Evolutionary conservation across 2,888 invertebrate genomes (phyloP), one percentile per base, ranked within the genome.

Genomic region (Pheosia tremula): DNA sequence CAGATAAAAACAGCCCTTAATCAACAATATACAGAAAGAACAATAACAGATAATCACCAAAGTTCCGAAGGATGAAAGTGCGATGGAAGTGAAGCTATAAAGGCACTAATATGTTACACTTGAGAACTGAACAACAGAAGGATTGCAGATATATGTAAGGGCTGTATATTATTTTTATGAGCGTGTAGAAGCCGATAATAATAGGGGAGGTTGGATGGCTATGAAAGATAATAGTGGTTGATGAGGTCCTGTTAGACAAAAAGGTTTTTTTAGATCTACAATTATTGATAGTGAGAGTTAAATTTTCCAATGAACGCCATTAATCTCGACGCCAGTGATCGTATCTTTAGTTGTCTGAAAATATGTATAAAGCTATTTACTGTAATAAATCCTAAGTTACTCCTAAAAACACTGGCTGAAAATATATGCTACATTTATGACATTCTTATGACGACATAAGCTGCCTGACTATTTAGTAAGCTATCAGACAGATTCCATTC

Each of bases 151-250:
- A 58, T 53, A 57, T 36, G 45, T 54, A 60, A 72, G 69, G 68
- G 68, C 83, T 78, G 85, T 86, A 85, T 73, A 74, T 86, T 86
- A 85, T 82, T 85, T 87, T 86, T 87, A 88, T 80, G 82, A 77
- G 74, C 74, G 73, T 72, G 75, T 72, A 63, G 78, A 71, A 80
- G 75, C 79, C 79, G 78, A 82, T 82, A 82, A 73, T 56, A 58
- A 61, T 53, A 43, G 7, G 58, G 58, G 58, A 59, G 50, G 64
- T 69, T 59, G 37, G 49, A n/a, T 9, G 43, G 43, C 9, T n/a
- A 47, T n/a, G 47, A 47, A 47, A 47, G 47, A 47, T 9, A n/a
- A 47, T 9, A 11, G 45, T 11, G 45, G 45, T 11, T 24, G 24
- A 24, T 24, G 24, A 24, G 24, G 24, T 24, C 24, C 0, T 24